Evolutionary conservation across 1,140 invertebrate genomes (phyloP), one percentile per base, ranked within the genome.

Genomic region (Musca domestica): DNA sequence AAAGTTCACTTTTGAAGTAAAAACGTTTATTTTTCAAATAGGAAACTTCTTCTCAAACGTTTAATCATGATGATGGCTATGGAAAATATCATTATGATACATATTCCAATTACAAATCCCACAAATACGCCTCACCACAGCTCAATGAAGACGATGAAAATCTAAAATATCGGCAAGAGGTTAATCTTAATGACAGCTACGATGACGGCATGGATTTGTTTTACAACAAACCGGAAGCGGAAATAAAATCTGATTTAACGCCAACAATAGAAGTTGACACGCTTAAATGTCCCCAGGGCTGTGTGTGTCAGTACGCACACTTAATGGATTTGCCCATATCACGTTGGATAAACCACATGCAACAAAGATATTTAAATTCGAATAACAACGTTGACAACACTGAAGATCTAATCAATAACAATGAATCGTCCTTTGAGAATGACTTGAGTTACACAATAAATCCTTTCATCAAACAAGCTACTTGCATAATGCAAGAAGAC

Each of bases 401-500:
- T 65, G 67, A 70, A 34, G 69, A 77, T 15, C 61, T 77, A 14
- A 74, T 77, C 71, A 76, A 74, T 34, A 51, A 61, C 12, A 67
- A 75, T 66, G 67, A 72, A 14, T 68, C 66, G 19, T 63, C 22
- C 6, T 65, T 64, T 27, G 65, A 66, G n/a, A 80, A 80, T 19
- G 77, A 79, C 63, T 76, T 75, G 46, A 71, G 72, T 25, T 67
- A 74, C 15, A 66, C 80, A 27, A 70, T 77, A n/a, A 75, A 81
- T 64, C 67, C 74, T 17, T 76, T 86, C 22, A 73, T 88, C 3
- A 85, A 84, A 73, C 83, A 86, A 20, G 86, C 85, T 25, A 88
- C 85, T 2, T 89, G 88, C 64, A 82, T 88, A 23, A 71, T 89
- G 20, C 83, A 85, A 74, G 77, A 81, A 0, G 82, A 85, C 71